A percentile compares a stretch with the other conserved stretches of the same genome.
These are phyloP conservation scores for Sussaba pulchella DNA, from an alignment of 2,888 invertebrate genomes.

Conservation along the genomic window DNA sequence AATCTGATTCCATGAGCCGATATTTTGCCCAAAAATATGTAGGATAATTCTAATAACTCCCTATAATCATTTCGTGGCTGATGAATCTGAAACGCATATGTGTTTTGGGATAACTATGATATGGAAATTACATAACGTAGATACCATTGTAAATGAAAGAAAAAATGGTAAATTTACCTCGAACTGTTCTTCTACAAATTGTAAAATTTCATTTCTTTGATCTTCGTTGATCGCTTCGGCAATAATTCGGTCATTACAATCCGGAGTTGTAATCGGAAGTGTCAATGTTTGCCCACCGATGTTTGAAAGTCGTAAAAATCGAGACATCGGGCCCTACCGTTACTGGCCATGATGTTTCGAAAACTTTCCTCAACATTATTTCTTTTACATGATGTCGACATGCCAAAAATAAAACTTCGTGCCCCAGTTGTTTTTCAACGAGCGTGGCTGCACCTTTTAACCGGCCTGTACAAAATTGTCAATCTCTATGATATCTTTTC, in stretches of 20 bases:
- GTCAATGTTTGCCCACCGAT: neutral
- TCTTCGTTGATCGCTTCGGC: neutral
- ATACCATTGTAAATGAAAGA: neutral
- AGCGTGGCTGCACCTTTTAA: neutral
- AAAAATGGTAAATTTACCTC: neutral
- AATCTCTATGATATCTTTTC: neutral
- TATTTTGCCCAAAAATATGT: neutral
- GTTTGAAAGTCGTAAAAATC: neutral
- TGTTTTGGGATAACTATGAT: neutral
- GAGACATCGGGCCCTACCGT: neutral
- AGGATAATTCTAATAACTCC: neutral
- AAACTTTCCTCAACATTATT: neutral
- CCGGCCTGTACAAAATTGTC: slow-evolving; percentile 1
- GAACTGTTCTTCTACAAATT: neutral
- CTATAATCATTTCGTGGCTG: slow-evolving; percentile 3
- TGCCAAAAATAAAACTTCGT: neutral
- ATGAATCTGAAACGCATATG: neutral
- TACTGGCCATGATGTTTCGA: neutral
- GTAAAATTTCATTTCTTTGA: neutral
- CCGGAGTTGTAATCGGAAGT: neutral
- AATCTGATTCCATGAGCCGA: neutral
- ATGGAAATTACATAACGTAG: neutral
- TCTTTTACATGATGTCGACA: slow-evolving; percentile 16
- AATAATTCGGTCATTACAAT: neutral
- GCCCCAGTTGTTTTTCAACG: slow-evolving; percentile 8